phyloP scores from a whole-genome alignment of 1,140 invertebrate genomes.

The Neodiprion fabricii region DNA sequence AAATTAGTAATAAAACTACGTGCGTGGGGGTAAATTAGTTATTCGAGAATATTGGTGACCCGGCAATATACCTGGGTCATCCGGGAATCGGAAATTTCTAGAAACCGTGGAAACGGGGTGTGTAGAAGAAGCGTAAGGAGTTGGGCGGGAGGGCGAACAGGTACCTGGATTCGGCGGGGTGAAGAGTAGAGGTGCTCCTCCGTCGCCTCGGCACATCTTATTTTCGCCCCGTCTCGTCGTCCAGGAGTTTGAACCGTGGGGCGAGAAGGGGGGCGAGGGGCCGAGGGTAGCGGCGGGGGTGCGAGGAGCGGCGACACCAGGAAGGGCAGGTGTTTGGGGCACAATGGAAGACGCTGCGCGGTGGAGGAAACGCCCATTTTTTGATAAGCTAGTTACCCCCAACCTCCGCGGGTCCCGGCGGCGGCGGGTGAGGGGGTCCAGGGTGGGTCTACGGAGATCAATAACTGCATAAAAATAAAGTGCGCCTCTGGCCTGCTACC shows the following conservation, averaged over 20 bases:
- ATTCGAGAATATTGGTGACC: too few relatives aligned
- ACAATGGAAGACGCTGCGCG: slow-evolving; percentile 50
- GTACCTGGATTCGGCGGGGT: not conserved
- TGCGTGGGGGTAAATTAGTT: too few relatives aligned
- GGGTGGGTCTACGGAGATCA: slow-evolving; percentile 59
- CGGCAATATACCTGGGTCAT: too few relatives aligned
- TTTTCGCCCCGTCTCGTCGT: not conserved
- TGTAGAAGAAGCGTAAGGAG: too few relatives aligned
- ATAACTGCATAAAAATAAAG: slow-evolving; percentile 65
- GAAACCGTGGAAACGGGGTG: not conserved
- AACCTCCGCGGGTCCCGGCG: slow-evolving; percentile 45
- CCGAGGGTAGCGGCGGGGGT: slow-evolving; percentile 29
- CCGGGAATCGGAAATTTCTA: not conserved
- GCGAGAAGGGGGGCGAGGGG: not conserved
- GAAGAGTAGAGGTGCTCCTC: not conserved
- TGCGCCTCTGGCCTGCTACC: slow-evolving; percentile 60
- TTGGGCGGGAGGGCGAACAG: not conserved
- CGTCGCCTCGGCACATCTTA: not conserved
- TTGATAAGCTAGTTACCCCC: slow-evolving; percentile 63
- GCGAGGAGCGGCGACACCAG: not conserved
- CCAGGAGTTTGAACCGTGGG: not conserved
- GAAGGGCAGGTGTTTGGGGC: slow-evolving; percentile 47
- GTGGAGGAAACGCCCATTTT: slow-evolving; percentile 62
- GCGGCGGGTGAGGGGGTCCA: slow-evolving; percentile 40
- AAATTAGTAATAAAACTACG: too few relatives aligned